Percentiles rank a stretch among this genome's conserved stretches.
Conservation (phyloP, 2,888 invertebrate genomes). For the Acanthopleura granulata region DNA sequence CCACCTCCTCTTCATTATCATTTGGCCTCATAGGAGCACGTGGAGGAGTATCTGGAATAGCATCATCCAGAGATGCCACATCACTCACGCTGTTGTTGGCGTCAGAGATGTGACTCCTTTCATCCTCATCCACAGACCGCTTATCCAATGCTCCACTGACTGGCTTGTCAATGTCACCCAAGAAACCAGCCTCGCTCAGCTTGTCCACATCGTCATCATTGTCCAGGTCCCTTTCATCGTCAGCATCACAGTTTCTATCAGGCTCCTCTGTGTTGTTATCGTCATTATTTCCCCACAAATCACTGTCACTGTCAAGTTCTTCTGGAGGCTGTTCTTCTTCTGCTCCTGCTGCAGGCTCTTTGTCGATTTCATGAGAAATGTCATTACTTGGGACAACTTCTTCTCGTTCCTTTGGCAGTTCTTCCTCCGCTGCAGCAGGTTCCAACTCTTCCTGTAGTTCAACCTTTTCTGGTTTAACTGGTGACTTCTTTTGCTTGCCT, state of each 20-base stretch:
- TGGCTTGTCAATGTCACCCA: neutral
- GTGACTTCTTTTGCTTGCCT: conserved; percentile 14
- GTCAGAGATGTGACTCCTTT: conserved; percentile 21
- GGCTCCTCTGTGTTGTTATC: conserved; percentile 13
- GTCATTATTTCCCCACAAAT: neutral
- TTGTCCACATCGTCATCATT: conserved; percentile 41
- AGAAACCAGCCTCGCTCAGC: conserved; percentile 38
- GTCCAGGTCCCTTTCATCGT: conserved; percentile 33
- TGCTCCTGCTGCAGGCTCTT: conserved; percentile 25
- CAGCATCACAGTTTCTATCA: conserved; percentile 28
- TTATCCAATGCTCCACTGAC: neutral
- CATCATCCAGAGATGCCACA: conserved; percentile 35
- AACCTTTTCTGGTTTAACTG: neutral
- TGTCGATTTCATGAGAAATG: conserved; percentile 41
- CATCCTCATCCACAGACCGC: conserved; percentile 14
- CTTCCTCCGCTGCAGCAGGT: conserved; percentile 24
- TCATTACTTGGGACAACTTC: conserved; percentile 22
- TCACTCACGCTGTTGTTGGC: conserved; percentile 17
- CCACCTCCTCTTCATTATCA: conserved; percentile 36
- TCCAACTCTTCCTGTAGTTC: conserved; percentile 27
- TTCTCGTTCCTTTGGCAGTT: conserved; percentile 26
- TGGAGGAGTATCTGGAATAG: conserved; percentile 42
- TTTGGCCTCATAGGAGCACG: conserved; percentile 40
- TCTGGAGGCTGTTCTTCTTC: conserved; percentile 23
- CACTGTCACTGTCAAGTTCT: conserved; percentile 10